phyloP scores from a whole-genome alignment of 2,888 invertebrate species.

The Diplazon laetatorius region DNA sequence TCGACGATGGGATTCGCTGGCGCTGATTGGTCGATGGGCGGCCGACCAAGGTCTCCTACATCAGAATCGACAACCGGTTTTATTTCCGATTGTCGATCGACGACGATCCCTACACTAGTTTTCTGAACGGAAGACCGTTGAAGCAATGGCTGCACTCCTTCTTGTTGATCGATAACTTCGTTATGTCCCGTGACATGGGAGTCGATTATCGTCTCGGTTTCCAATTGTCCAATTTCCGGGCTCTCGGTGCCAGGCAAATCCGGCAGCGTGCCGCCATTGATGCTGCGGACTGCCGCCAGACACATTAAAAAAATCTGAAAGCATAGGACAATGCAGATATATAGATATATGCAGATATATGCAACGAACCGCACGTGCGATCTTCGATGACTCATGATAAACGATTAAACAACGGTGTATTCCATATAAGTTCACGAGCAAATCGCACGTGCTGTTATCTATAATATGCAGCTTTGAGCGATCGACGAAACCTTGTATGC shows the following conservation, averaged over 20 bases:
- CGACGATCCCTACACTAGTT: too few species aligned
- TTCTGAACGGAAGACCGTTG: too few species aligned
- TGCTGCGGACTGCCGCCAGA: slow-evolving; percentile 30
- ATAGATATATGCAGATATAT: neutral
- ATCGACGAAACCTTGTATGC: slow-evolving; percentile 47
- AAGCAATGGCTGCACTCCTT: too few species aligned
- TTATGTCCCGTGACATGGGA: too few species aligned
- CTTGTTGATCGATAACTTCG: too few species aligned
- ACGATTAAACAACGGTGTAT: slow-evolving; percentile 46
- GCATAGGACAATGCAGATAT: neutral
- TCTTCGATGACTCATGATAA: slow-evolving; percentile 50
- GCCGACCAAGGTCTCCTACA: neutral
- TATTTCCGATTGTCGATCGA: slow-evolving; percentile 40
- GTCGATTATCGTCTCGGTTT: too few species aligned
- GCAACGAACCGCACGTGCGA: slow-evolving; percentile 17
- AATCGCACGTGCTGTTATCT: slow-evolving; percentile 41
- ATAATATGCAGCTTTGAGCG: slow-evolving; percentile 34
- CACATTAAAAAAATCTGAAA: slow-evolving; percentile 48
- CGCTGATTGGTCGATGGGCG: neutral
- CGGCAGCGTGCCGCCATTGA: neutral
- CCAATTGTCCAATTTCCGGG: neutral
- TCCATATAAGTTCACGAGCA: slow-evolving; percentile 53
- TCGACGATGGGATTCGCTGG: too few species aligned
- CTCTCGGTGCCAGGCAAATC: neutral
- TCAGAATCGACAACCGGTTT: neutral